Conservation (phyloP, 1,140 invertebrate species). For the Homalodisca vitripennis region DNA sequence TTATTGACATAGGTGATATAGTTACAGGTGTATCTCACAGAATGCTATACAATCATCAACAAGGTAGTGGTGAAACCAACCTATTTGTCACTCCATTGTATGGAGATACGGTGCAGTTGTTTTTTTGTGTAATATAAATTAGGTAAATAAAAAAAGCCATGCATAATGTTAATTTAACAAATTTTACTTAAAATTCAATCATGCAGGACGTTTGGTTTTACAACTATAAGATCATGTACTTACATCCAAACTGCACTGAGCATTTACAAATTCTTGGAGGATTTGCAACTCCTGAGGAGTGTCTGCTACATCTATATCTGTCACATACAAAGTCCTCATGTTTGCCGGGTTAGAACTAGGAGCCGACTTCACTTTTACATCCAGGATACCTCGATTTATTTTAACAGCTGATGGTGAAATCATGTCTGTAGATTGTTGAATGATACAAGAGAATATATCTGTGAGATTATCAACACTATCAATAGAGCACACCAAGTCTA, state of each 20-base stretch:
- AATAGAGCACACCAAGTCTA: conserved; percentile 43
- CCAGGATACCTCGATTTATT: conserved; percentile 43
- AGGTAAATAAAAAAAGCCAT: too few species aligned
- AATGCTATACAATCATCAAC: too few species aligned
- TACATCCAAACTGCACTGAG: conserved; percentile 20
- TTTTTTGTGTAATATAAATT: too few species aligned
- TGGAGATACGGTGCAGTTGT: too few species aligned
- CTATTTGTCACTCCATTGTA: too few species aligned
- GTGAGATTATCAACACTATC: conserved; percentile 19
- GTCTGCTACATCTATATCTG: conserved; percentile 38
- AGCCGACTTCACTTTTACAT: conserved; percentile 36
- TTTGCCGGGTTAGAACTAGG: conserved; percentile 15
- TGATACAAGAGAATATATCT: conserved; percentile 35
- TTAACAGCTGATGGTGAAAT: background rate
- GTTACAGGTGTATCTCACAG: too few species aligned
- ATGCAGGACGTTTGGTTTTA: too few species aligned
- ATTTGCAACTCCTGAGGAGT: conserved; percentile 8
- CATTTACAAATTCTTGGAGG: conserved; percentile 2
- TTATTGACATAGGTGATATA: too few species aligned
- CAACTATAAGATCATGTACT: conserved; percentile 11
- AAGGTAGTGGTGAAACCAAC: too few species aligned
- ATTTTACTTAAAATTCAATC: too few species aligned
- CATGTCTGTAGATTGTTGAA: conserved; percentile 13
- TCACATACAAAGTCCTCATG: conserved; percentile 30
- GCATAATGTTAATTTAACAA: too few species aligned